Base-by-base conservation (phyloP, 2,113 vertebrate genomes). In the Pionites leucogaster region DNA sequence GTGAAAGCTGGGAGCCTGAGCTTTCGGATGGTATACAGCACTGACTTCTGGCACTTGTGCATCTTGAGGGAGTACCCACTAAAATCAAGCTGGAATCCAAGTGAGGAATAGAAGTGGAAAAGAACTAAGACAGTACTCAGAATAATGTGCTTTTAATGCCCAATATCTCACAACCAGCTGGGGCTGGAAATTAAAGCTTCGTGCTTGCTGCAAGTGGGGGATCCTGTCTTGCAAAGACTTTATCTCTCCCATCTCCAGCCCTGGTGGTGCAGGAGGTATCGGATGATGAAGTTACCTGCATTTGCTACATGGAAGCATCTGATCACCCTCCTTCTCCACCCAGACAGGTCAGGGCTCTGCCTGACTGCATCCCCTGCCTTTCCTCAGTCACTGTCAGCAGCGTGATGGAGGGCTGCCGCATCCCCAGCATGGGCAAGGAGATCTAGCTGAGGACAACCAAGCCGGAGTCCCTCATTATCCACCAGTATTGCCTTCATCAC, bases 71-170 rank as follows among this genome's bases (percentile, higher is more conserved):
- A 97, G 70, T 72, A 55, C 78, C 15, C 62, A 33, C 91, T 93
- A 79, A 97, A 96, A 96, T 31, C 89, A 37, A 95, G 93, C 90
- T 84, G 93, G 90, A 94, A 94, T 95, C 90, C 96, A 84, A 95
- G 94, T 59, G 93, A 92, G 94, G 93, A 86, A 95, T 81, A 72
- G 49, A 94, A 96, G 92, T 85, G 62, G 60, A 11, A 77, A 94
- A 93, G 90, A 86, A 96, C 91, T 83, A 90, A 93, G 95, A 88
- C 92, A 90, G 95, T 57, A 65, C 92, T 91, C 96, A 92, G 94
- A 96, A 94, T 93, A 95, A 97, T 95, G 95, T 82, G 20, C 81
- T 95, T 97, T 96, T 97, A 95, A 96, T 97, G 91, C 91, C 92
- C 89, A 78, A 95, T 94, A 97, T 95, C 96, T 95, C 95, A 96